Base-by-base conservation (phyloP, 2,113 vertebrate genomes). In the Entomyzon cyanotis region DNA sequence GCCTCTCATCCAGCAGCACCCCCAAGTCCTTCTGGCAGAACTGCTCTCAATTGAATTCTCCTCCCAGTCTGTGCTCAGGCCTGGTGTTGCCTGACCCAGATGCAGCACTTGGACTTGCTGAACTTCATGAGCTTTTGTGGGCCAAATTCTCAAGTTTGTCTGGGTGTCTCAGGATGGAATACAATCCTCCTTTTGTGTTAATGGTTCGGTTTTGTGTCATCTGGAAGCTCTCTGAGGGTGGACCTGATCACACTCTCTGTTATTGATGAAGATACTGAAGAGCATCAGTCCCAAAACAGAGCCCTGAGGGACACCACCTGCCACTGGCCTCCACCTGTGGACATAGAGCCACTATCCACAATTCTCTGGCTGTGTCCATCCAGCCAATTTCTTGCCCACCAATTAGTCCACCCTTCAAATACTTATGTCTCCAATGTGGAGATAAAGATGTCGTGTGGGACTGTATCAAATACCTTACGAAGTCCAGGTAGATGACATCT, bases 241-340 rank as follows among this genome's bases (percentile, higher is more conserved):
- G 15, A 60, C 17, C 31, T 41, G 7, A 42, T 52, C 35, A 15
- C 35, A 42, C 14, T 58, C 11, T 60, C 52, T 33, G 20, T 46
- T 9, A 3, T 1, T n/a, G 12, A 6, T 31, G 53, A 28, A 14
- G 5, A 58, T 7, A 44, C 6, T 31, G 53, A 28, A 14, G 5
- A 58, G 15, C 30, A 52, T 23, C 0, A 0, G 13, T n/a, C 27
- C 19, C 60, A 67, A 46, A 39, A 67, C 0, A 39, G 49, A 49
- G 9, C 10, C 10, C 37, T n/a, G 37, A 58, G 12, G 22, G 23
- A 74, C 19, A 59, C 12, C 8, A 67, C 5, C 9, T 0, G 0
- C 30, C 46, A 59, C 23, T 21, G 35, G 28, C 8, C 12, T 67
- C 28, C 39, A 24, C 9, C 17, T 5, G 44, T 46, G 9, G 12